Conservation (phyloP, 2,888 invertebrate species). For the Cataglyphis altisquamis region DNA sequence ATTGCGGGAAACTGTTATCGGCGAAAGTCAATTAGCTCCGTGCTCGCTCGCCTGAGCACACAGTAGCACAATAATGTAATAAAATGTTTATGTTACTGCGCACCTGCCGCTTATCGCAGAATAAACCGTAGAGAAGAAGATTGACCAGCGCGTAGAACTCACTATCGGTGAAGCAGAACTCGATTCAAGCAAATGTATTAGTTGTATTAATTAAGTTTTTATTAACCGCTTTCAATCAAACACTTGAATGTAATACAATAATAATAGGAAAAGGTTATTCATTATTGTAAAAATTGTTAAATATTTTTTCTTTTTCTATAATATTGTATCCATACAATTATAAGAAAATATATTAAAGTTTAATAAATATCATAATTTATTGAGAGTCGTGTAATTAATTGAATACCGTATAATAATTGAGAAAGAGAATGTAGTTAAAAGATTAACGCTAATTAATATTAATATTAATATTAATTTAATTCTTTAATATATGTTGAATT, state of each 20-base stretch:
- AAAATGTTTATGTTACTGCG: conserved; percentile 56
- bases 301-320: not conserved
- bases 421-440: not conserved
- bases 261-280: not conserved
- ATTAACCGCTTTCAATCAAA: not conserved
- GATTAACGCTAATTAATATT: not conserved
- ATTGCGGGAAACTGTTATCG: conserved; percentile 52
- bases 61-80: conserved; percentile 50
- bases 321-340: not conserved
- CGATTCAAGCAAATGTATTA: conserved; percentile 1
- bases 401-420: not conserved
- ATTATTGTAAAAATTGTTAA: not conserved
- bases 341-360: not conserved
- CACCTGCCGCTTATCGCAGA: conserved; percentile 51
- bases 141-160: conserved; percentile 9
- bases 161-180: conserved; percentile 5
- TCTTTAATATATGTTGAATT: not conserved
- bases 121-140: conserved; percentile 38
- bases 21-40: conserved; percentile 55
- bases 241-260: too few species aligned
- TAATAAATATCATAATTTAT: not conserved
- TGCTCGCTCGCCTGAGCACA: conserved; percentile 38
- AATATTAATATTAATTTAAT: conserved; percentile 20
- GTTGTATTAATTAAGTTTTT: not conserved
- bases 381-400: not conserved